Evolutionary conservation across 1,140 invertebrate genomes (phyloP).

Genomic region (Trichonephila clavata): DNA sequence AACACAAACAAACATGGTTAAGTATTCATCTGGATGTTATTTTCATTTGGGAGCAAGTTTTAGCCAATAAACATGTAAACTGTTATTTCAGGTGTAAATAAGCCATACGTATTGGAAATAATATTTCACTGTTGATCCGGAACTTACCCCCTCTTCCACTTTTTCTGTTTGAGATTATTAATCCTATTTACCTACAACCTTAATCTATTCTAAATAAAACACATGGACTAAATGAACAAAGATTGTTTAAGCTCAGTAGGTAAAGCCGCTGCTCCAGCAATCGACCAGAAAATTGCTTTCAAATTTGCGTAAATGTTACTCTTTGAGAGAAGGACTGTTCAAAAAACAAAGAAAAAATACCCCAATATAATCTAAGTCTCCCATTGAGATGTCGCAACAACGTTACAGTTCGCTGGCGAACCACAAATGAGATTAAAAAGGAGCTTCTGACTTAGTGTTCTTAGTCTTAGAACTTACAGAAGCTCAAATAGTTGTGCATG

Average conservation of each 20-base stretch:
- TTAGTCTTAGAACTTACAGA: background rate
- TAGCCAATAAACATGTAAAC: too few relatives aligned
- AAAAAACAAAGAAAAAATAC: background rate
- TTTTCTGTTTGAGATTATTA: background rate
- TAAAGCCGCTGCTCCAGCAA: constrained; percentile 22
- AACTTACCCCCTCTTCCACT: too few relatives aligned
- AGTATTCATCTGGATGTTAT: background rate
- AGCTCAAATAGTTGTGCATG: background rate
- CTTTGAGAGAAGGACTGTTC: background rate
- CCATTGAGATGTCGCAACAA: background rate
- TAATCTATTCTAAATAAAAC: constrained; percentile 5
- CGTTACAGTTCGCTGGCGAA: constrained; percentile 56
- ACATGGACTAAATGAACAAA: background rate
- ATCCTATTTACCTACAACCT: background rate
- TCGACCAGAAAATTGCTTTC: constrained; percentile 27
- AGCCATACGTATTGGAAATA: too few relatives aligned
- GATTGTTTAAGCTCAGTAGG: constrained; percentile 4
- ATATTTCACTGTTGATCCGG: too few relatives aligned
- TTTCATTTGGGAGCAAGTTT: background rate
- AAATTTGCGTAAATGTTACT: background rate
- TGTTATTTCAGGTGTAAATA: too few relatives aligned
- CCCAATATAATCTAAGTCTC: background rate
- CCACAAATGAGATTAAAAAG: constrained; percentile 26
- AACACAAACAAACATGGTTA: too few relatives aligned
- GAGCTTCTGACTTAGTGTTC: background rate